Evolutionary conservation across 2,113 vertebrate genomes (phyloP).

Genomic region (Chrysochloris asiatica): DNA sequence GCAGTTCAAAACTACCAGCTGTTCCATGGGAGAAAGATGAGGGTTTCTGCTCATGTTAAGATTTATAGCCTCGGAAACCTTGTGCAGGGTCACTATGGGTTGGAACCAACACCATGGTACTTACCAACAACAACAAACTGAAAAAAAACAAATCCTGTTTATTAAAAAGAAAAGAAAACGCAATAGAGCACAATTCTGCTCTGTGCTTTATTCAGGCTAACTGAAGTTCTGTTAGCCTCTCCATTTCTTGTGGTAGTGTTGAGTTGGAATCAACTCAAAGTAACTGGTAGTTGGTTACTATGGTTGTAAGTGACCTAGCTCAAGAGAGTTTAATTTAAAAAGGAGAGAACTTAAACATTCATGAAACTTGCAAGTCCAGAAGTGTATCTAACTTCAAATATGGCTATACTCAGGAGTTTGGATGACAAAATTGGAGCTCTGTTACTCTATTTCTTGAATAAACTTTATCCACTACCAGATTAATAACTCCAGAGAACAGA

Average conservation of each 20-base stretch:
- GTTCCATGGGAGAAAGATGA: no score
- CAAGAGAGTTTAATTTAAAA: neutral
- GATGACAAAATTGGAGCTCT: neutral
- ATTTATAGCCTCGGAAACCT: no score
- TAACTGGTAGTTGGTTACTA: neutral
- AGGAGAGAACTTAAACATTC: neutral
- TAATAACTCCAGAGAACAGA: conserved; percentile 25
- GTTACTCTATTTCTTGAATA: neutral
- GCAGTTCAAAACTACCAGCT: no score
- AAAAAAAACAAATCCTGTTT: no score
- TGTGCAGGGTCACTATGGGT: no score
- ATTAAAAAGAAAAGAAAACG: no score
- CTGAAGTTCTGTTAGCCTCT: no score
- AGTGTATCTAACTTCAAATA: neutral
- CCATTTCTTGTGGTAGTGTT: neutral
- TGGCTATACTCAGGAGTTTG: neutral
- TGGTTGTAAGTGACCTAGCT: neutral
- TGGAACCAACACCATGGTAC: no score
- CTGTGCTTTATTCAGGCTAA: no score
- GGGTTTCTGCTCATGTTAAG: no score
- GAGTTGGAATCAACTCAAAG: neutral
- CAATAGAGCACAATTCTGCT: no score
- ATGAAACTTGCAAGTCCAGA: neutral
- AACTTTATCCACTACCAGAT: neutral
- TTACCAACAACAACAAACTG: no score